Base-by-base conservation (phyloP, 64 coral and sea anemone genomes). In the Pocillopora damicornis region DNA sequence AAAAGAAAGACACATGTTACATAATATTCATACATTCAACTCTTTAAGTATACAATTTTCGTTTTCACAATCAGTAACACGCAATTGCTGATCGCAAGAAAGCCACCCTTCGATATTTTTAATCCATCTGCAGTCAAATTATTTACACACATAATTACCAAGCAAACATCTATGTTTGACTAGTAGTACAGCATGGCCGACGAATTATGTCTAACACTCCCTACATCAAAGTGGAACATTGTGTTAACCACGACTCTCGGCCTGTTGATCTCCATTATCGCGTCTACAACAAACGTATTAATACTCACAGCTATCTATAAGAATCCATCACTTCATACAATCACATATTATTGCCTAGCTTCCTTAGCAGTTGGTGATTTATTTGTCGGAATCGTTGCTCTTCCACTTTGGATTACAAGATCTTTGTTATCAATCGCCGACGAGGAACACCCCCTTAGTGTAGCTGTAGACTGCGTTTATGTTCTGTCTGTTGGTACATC, bases 331-430 rank as follows among this genome's bases (percentile, higher is more conserved):
- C 85, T 87, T 34, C 85, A 62, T 22, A 38, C 69, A 15, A 13
- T 87, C 12, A 87, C 85, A n/a, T 75, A 87, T 57, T 87, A 87
- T 14, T 87, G 74, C 51, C 42, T 87, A 16, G 85, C 74, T 61
- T 67, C 85, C 1, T 38, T 87, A 10, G 85, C 85, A 35, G 45
- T 87, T 1, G 57, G 69, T 60, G 69, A 87, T 63, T 75, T 87
- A 10, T 87, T 74, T 59, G 74, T 61, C 25, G 85, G 85, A 8
- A 35, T 76, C 23, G 34, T 87, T 34, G 85, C 85, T 0, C 68
- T 87, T 10, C 85, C 85, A 2, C 35, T 76, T 3, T 87, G 68
- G 85, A 57, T 87, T 26, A 35, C 68, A 57, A 26, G 85, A 63
- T 75, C 85, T 11, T 26, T 87, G n/a, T 20, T 74, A 60, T 9